Base-by-base conservation (phyloP, 1,140 invertebrate species). In the Magallana ariakensis region DNA sequence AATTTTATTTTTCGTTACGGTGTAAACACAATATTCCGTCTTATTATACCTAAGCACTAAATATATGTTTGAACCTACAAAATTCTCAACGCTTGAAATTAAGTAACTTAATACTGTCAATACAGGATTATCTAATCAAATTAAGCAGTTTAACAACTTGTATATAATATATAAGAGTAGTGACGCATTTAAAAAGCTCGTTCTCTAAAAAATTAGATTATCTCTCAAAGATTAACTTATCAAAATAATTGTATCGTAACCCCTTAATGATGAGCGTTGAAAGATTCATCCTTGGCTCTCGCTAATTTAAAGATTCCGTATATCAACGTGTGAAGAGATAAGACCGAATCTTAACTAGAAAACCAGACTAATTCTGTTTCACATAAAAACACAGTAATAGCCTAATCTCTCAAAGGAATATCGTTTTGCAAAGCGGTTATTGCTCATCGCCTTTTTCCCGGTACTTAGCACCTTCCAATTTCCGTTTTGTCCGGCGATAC, bases 141-240 rank as follows among this genome's bases (percentile, higher is more conserved):
- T 46, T 46, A 46, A 46, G 33, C 33, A 5, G 33, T 46, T 46
- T 46, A 46, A 46, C 33, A 46, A 46, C 33, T 5, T 46, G 33
- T 46, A 46, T 46, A 46, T 46, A 2, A 46, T 46, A 46, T 46
- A 2, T 5, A 46, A 46, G 33, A 46, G 33, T 4, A 62, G 58
- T 19, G 15, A 62, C 58, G 19, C 15, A 62, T 19, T 62, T 16
- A 62, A 19, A 16, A n/a, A 62, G 16, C 16, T 19, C 15, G 19
- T 62, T n/a, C 19, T 62, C 58, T 62, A 6, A 62, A 62, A 62
- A 19, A 62, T n/a, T 62, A 62, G 19, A n/a, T 62, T 62, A 62
- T 62, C 58, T 62, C 19, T 62, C 16, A 62, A 16, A 62, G 58
- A 62, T 62, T 62, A 62, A 62, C 58, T 19, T 62, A 62, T 62